Conservation (phyloP, 2,797 vertebrate genomes). For the Helicolenus hilgendorfi region DNA sequence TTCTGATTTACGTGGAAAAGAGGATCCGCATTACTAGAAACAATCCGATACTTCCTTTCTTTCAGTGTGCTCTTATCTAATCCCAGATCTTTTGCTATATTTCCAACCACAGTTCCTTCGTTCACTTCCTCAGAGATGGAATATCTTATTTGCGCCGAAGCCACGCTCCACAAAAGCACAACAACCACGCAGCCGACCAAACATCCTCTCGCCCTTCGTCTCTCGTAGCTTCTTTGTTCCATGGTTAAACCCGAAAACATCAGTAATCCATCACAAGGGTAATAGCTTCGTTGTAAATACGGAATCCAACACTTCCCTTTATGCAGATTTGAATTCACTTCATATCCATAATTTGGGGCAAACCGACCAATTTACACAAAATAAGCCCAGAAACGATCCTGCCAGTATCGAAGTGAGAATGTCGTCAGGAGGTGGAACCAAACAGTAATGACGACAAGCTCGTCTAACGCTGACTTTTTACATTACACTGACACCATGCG, state of each 20-base stretch:
- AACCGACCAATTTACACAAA: background rate
- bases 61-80: slow-evolving; percentile 74
- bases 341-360: background rate
- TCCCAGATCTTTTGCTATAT: slow-evolving; percentile 87
- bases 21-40: slow-evolving; percentile 64
- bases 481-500: slow-evolving; percentile 58
- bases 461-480: background rate
- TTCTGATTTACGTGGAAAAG: slow-evolving; percentile 87
- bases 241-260: slow-evolving; percentile 4
- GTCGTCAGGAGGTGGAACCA: background rate
- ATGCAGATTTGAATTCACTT: background rate
- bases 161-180: slow-evolving; percentile 45
- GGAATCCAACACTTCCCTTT: background rate
- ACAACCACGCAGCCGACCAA: slow-evolving; percentile 4
- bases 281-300: rapidly evolving
- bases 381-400: background rate
- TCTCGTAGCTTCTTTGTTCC: slow-evolving; percentile 58
- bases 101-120: slow-evolving; percentile 85
- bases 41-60: slow-evolving; percentile 83
- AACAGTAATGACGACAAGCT: background rate
- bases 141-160: slow-evolving; percentile 81
- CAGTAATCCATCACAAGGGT: background rate
- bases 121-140: slow-evolving; percentile 85
- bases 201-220: background rate
- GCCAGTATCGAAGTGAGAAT: background rate